These are phyloP conservation scores for Zoanthus sansibaricus DNA, from an alignment of 92 coral and sea anemone species.

Conservation along the genomic window DNA sequence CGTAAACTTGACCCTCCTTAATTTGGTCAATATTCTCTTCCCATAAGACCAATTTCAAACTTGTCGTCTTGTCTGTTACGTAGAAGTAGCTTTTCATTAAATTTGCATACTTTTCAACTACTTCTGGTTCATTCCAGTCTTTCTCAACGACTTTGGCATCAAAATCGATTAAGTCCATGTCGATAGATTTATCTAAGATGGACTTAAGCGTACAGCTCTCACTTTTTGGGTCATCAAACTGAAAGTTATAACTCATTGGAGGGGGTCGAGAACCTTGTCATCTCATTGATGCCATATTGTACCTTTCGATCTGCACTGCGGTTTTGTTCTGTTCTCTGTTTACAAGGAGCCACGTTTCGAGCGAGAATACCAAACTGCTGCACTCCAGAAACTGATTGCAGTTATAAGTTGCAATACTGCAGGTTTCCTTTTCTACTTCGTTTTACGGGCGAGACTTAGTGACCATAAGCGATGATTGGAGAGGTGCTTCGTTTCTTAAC, in stretches of 20 bases:
- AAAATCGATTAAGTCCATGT: constrained; percentile 36
- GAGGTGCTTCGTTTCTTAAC: constrained; percentile 22
- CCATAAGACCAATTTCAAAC: constrained; percentile 48
- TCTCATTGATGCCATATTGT: constrained; percentile 38
- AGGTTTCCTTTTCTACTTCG: constrained; percentile 23
- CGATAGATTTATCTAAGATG: constrained; percentile 14
- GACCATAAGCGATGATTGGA: constrained; percentile 47
- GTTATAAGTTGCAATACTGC: constrained; percentile 21
- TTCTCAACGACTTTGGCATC: constrained; percentile 42
- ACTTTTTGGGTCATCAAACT: constrained; percentile 34
- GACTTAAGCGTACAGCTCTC: background rate
- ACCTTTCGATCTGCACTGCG: constrained; percentile 41
- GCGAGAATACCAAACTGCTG: constrained; percentile 49
- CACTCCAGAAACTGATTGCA: constrained; percentile 34
- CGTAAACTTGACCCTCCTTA: constrained; percentile 38
- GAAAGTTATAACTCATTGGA: constrained; percentile 45
- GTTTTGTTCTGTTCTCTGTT: constrained; percentile 51
- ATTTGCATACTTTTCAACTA: constrained; percentile 19
- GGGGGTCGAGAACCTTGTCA: constrained; percentile 50
- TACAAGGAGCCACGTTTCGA: constrained; percentile 37
- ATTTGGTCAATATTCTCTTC: constrained; percentile 53
- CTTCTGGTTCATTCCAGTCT: constrained; percentile 23
- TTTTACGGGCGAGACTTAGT: constrained; percentile 46
- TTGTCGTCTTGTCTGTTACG: constrained; percentile 43
- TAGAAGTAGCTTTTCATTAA: constrained; percentile 36